Evolutionary conservation across 2,797 vertebrate genomes (phyloP), one percentile per base, ranked within the genome.

Genomic region (Phrynocephalus forsythii): DNA sequence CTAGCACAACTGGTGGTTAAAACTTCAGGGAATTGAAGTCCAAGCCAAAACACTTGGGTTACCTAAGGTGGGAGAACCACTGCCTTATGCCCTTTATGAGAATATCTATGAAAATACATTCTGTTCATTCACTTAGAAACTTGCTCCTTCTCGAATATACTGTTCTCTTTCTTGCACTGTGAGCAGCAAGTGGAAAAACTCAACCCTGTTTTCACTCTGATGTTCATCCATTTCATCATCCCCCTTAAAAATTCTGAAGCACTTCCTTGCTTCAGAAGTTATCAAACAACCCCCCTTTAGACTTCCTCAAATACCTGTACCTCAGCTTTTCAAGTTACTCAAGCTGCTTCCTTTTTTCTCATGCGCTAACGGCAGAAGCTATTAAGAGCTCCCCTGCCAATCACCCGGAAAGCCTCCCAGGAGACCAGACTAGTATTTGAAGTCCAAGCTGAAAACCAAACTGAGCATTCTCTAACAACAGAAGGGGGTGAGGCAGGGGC

Each of bases 301-400:
- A 82, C 87, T 84, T 94, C 92, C 90, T 93, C 87, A 93, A 90
- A 94, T 38, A 87, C 91, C 90, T 91, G 90, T 89, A 91, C 86
- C 93, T 92, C 92, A 91, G 86, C 91, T 90, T 92, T 93, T 92
- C 92, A 93, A 92, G 85, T 88, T 92, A 92, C 84, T 94, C 89
- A 91, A 90, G 89, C 91, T 93, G 91, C 92, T 92, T 94, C 85
- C 89, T 94, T 92, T 91, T 90, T 92, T 91, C 79, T 84, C 77
- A 91, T 90, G 93, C 86, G 86, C 87, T 89, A 94, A 89, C 73
- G 75, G 71, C 85, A 91, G 79, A 90, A 88, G 89, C 92, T 93
- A 92, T 92, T 94, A 94, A 93, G 87, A 90, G 83, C 92, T 94
- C 92, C 75, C 83, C 87, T 0, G 0, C 92, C 94, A 94, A 88